Evolutionary conservation across 2,113 vertebrate genomes (phyloP), one percentile per base, ranked within the genome.

Genomic region (Peucedramus taeniatus): DNA sequence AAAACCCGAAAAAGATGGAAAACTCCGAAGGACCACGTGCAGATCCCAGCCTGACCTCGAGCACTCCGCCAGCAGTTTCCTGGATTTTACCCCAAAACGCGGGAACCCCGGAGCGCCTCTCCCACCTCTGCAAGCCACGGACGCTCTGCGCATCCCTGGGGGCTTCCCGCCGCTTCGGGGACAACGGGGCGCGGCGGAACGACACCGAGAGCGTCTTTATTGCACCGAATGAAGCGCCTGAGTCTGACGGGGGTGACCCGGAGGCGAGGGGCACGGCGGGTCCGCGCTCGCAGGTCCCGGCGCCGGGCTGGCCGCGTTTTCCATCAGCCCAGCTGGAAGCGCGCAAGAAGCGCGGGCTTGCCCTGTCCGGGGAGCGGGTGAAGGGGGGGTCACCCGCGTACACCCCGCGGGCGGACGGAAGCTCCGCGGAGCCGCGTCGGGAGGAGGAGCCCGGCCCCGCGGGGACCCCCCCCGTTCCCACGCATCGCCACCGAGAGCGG

Each of bases 181-280:
- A 22, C 56, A 19, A 21, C 11, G 59, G 30, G 50, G 44, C 13
- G 17, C 63, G 7, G 9, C 6, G 12, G 13, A 15, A 23, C 23
- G 23, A 15, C 14, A 31, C 66, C 35, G 1, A 18, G 18, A 30
- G 19, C 33, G 21, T 0, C 30, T 20, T 42, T 13, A 15, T 6
- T 17, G 1, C n/a, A 16, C 10, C 20, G 4, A 44, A 35, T 1
- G 17, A 26, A 35, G 21, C 15, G 16, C 54, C 24, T 0, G 27
- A 10, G 31, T n/a, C 7, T 7, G 4, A 18, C 0, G 2, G 28
- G 20, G 15, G 16, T n/a, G 40, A 78, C 44, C 37, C 27, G 27
- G 27, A 2, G 88, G 71, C 20, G 22, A 30, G 22, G 80, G 60
- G 35, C 49, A 42, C 64, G 26, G 5, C n/a, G 54, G 33, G 53